Percentiles rank a stretch among this genome's conserved stretches.
Conservation (phyloP, 2,888 invertebrate species). For the Lumbricus terrestris region DNA sequence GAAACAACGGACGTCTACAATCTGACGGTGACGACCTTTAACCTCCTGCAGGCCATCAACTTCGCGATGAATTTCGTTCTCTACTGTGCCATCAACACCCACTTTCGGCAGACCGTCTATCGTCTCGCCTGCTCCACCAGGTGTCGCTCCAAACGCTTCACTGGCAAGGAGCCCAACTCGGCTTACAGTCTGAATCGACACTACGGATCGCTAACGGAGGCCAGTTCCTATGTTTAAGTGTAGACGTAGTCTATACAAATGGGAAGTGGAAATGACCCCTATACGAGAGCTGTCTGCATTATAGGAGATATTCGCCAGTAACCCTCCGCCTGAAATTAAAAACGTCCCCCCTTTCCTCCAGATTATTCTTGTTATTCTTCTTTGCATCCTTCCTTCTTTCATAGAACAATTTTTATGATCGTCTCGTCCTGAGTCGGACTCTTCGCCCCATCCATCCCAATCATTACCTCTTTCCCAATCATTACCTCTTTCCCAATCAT, state of each 20-base stretch:
- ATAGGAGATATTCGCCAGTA: not conserved
- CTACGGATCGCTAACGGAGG: constrained; percentile 20
- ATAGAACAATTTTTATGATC: not conserved
- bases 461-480: too few relatives aligned
- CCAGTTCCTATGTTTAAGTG: constrained; percentile 14
- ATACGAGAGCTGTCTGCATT: not conserved
- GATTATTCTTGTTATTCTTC: too few relatives aligned
- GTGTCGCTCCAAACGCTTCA: not conserved
- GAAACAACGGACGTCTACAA: not conserved
- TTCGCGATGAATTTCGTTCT: constrained; percentile 23
- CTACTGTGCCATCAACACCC: constrained; percentile 20
- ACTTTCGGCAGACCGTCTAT: constrained; percentile 13
- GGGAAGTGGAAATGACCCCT: not conserved
- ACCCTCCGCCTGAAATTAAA: too few relatives aligned
- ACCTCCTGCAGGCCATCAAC: constrained; percentile 21
- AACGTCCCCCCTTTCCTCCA: too few relatives aligned
- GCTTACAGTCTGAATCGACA: constrained; percentile 4
- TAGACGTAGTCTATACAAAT: not conserved
- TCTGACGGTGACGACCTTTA: not conserved
- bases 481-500: too few relatives aligned
- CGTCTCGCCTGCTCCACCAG: constrained; percentile 7
- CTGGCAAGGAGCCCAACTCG: not conserved
- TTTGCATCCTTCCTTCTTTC: not conserved
- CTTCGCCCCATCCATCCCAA: not conserved
- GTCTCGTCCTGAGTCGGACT: not conserved